phyloP scores from a whole-genome alignment of 30 jellyfish, hydroid and myxozoan genomes.

The Turritopsis rubra region DNA sequence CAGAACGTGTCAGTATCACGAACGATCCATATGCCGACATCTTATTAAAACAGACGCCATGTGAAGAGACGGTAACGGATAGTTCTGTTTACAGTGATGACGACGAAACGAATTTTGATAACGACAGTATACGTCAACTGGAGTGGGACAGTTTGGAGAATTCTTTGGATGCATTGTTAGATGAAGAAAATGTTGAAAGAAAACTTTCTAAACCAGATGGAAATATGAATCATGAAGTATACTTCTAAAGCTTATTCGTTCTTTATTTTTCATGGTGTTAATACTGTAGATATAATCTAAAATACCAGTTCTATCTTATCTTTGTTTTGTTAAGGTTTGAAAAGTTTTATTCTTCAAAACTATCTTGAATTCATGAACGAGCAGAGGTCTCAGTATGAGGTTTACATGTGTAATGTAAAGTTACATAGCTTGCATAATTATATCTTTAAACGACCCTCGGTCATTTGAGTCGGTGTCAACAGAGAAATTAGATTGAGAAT shows the following conservation, averaged over 20 bases:
- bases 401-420: no score
- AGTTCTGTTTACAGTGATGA: slow-evolving; percentile 16
- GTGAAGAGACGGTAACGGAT: not conserved
- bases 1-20: slow-evolving; percentile 24
- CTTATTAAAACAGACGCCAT: not conserved
- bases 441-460: no score
- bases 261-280: not conserved
- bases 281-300: not conserved
- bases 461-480: no score
- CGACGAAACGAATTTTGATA: slow-evolving; percentile 16
- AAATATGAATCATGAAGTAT: not conserved
- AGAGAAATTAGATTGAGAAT: no score
- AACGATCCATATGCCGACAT: slow-evolving; percentile 20
- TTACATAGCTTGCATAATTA: no score
- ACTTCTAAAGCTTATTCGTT: not conserved
- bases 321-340: not conserved
- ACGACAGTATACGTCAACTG: slow-evolving; percentile 26
- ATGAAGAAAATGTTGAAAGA: not conserved
- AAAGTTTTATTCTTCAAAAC: no score
- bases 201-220: not conserved
- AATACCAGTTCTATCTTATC: not conserved
- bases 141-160: slow-evolving; percentile 36
- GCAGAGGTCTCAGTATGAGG: no score
- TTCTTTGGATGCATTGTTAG: slow-evolving; percentile 11
- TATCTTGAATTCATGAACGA: no score